Evolutionary conservation across 2,113 vertebrate species (phyloP).

Genomic region (Aldabrachelys gigantea): DNA sequence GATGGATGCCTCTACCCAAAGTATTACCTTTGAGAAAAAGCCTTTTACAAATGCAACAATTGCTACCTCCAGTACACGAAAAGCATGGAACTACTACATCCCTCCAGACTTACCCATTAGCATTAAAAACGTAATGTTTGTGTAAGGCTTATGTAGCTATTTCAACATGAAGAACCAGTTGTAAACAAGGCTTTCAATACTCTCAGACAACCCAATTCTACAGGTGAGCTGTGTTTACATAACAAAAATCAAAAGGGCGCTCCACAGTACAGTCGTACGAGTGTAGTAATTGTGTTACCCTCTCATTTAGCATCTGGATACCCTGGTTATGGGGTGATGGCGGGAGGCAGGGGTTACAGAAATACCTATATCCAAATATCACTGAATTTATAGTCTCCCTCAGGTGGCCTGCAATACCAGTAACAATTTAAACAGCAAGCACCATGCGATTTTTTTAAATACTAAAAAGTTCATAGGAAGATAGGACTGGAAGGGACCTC

Average conservation of each 20-base stretch:
- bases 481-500: too few relatives aligned
- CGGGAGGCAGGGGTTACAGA: neutral
- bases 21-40: neutral
- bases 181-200: neutral
- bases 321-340: neutral
- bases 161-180: neutral
- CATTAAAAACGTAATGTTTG: neutral
- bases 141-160: neutral
- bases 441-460: neutral
- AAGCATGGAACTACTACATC: neutral
- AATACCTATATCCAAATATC: neutral
- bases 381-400: neutral
- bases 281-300: neutral
- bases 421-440: neutral
- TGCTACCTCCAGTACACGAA: neutral
- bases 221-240: neutral
- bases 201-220: neutral
- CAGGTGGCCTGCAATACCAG: neutral
- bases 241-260: neutral
- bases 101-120: neutral
- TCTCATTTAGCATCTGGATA: neutral
- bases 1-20: neutral
- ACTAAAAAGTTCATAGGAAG: too few relatives aligned
- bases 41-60: neutral
- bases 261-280: neutral